phyloP scores from a whole-genome alignment of 2,888 invertebrate species.

The Drosophila sordidapex region DNA sequence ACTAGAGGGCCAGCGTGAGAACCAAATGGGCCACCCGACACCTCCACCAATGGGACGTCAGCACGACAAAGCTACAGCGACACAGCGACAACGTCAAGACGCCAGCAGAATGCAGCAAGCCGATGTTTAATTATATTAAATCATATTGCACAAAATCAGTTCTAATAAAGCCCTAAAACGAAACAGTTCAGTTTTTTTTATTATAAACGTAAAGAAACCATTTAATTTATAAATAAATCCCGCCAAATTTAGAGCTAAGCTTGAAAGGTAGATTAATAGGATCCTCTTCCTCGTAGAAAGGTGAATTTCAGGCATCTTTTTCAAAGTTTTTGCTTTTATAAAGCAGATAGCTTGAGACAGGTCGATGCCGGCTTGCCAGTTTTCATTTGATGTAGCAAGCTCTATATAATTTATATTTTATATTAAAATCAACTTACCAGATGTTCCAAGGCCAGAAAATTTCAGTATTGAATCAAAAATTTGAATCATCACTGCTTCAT shows the following conservation, averaged over 20 bases:
- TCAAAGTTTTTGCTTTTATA: background rate
- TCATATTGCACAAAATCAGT: no score
- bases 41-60: background rate
- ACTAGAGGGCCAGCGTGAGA: no score
- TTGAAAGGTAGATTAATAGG: background rate
- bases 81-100: background rate
- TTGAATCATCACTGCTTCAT: constrained; percentile 93
- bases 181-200: no score
- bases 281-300: background rate
- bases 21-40: background rate
- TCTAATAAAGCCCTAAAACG: no score
- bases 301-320: rapidly evolving
- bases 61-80: no score
- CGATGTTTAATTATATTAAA: background rate
- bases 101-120: background rate
- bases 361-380: no score
- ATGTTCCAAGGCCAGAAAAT: constrained; percentile 93
- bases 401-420: background rate
- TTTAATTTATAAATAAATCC: background rate
- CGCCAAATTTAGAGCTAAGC: background rate
- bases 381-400: background rate
- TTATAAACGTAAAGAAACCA: no score
- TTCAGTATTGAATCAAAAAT: constrained; percentile 95
- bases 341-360: no score
- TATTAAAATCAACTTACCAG: constrained; percentile 83